phyloP scores from a whole-genome alignment of 1,140 invertebrate species.

The Dendrolimus punctatus region DNA sequence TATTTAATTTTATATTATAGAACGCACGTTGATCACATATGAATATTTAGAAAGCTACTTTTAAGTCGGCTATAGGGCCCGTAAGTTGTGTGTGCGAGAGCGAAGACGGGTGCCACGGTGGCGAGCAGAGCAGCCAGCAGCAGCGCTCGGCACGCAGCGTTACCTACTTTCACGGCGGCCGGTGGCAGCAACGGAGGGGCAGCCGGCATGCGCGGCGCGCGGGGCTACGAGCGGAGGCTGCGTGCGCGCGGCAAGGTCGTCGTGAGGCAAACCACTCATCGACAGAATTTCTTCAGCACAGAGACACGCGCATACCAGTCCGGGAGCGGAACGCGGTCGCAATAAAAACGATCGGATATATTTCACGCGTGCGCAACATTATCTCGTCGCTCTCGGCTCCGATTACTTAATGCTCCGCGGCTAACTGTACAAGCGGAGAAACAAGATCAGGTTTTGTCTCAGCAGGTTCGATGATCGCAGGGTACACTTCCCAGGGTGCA shows the following conservation, averaged over 20 bases:
- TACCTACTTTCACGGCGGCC: constrained; percentile 62
- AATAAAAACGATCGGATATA: constrained; percentile 67
- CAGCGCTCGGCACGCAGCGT: constrained; percentile 16
- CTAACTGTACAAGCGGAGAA: constrained; percentile 61
- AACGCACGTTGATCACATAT: neutral
- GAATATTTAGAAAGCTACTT: constrained; percentile 53
- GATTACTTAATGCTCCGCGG: constrained; percentile 65
- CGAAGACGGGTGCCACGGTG: constrained; percentile 22
- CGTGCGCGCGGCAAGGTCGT: constrained; percentile 52
- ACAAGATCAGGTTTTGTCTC: constrained; percentile 62
- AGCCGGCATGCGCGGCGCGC: constrained; percentile 12
- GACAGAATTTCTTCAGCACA: constrained; percentile 55
- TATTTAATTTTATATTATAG: no score
- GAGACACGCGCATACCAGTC: constrained; percentile 65
- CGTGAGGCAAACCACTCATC: constrained; percentile 67
- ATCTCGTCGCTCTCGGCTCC: constrained; percentile 60
- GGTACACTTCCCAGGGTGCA: constrained; percentile 35
- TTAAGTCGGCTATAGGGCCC: constrained; percentile 35
- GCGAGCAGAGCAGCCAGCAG: constrained; percentile 8
- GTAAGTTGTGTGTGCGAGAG: constrained; percentile 11
- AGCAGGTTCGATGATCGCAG: constrained; percentile 59
- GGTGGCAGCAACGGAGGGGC: constrained; percentile 31
- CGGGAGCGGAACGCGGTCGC: constrained; percentile 58
- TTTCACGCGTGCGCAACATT: constrained; percentile 69
- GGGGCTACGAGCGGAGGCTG: constrained; percentile 7